Conservation (phyloP, 2,888 invertebrate species). For the Harpalus rubripes region DNA sequence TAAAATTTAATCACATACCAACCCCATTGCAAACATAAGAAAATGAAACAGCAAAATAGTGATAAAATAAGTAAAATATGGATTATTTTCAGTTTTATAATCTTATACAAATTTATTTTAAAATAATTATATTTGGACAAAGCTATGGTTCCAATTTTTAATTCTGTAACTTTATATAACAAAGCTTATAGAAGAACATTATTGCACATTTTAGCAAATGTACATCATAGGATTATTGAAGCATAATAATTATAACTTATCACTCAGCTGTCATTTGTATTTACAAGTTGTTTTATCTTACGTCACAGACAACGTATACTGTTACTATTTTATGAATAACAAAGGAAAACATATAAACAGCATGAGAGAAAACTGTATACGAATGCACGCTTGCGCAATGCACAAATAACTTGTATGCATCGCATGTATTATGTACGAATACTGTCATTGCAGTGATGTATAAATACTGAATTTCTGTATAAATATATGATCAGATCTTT, state of each 20-base stretch:
- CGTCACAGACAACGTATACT: neutral
- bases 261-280: neutral
- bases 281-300: neutral
- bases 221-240: neutral
- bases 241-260: neutral
- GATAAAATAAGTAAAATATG: no score
- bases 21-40: no score
- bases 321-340: neutral
- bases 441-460: no score
- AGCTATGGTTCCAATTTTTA: neutral
- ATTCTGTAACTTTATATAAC: neutral
- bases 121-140: no score
- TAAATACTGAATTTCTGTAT: no score
- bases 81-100: no score
- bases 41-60: no score
- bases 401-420: neutral
- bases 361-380: neutral
- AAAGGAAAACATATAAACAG: neutral
- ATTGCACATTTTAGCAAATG: neutral
- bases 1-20: no score
- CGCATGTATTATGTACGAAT: neutral
- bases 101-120: no score
- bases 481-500: no score
- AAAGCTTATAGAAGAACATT: neutral
- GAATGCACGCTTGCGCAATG: neutral